Evolutionary conservation across 2,888 invertebrate genomes (phyloP).

Genomic region (Spicauda simplicius): DNA sequence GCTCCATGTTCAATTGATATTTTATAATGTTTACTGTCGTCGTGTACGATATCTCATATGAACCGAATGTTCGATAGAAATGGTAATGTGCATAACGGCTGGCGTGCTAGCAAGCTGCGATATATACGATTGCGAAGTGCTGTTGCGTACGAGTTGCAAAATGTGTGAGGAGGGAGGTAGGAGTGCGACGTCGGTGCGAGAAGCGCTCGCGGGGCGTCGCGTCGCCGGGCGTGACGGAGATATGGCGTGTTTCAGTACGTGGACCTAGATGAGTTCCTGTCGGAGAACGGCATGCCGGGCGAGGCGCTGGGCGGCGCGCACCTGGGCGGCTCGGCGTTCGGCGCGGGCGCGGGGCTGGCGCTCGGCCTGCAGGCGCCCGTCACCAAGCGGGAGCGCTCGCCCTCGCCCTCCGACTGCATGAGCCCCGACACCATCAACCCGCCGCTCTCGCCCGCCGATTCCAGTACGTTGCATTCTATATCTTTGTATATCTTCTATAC

Average conservation of each 20-base stretch:
- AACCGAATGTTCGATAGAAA: background rate
- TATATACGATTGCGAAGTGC: constrained; percentile 26
- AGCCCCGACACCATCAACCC: constrained; percentile 95
- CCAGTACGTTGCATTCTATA: constrained; percentile 81
- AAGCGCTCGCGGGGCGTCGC: constrained; percentile 7
- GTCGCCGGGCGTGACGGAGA: constrained; percentile 47
- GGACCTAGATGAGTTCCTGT: constrained; percentile 98
- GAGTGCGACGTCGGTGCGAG: background rate
- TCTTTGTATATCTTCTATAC: background rate
- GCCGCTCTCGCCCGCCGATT: constrained; percentile 95
- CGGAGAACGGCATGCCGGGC: constrained; percentile 96
- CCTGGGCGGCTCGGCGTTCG: constrained; percentile 86
- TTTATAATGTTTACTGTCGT: background rate
- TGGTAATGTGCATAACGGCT: constrained; percentile 3
- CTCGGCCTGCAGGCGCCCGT: constrained; percentile 87
- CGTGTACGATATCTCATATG: background rate
- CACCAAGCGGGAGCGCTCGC: constrained; percentile 94
- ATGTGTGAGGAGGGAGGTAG: background rate
- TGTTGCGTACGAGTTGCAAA: constrained; percentile 9
- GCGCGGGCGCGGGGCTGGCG: constrained; percentile 83
- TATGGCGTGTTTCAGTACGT: constrained; percentile 90
- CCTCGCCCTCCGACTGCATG: constrained; percentile 95
- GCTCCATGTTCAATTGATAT: background rate
- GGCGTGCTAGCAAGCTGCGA: constrained; percentile 25
- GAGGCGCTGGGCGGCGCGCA: constrained; percentile 89